Percentiles rank a stretch among this genome's conserved stretches.
Conservation (phyloP, 2,113 vertebrate genomes). For the Natator depressus region DNA sequence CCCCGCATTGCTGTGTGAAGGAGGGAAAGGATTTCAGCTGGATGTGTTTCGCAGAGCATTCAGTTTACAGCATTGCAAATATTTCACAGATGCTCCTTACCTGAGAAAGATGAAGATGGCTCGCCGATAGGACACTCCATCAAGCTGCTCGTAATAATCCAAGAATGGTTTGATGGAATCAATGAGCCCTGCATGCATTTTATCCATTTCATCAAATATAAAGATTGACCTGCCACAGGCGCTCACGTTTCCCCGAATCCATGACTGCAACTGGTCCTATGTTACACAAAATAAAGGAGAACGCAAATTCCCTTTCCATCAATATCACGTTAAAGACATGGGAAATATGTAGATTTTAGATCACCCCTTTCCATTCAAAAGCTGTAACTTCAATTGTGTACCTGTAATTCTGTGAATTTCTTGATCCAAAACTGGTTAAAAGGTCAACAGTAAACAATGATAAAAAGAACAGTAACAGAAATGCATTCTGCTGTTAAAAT, state of each 20-base stretch:
- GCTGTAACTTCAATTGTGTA: not conserved
- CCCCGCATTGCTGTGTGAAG: constrained; percentile 87
- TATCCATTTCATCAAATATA: constrained; percentile 98
- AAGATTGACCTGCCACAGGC: constrained; percentile 89
- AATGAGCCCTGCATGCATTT: constrained; percentile 93
- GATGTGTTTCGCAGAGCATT: not conserved
- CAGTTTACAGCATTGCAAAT: not conserved
- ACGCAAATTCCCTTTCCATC: not conserved
- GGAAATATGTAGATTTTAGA: not conserved
- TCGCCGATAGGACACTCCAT: constrained; percentile 91
- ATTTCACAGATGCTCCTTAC: constrained; percentile 59
- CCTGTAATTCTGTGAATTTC: not conserved
- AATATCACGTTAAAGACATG: not conserved
- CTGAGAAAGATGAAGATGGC: constrained; percentile 98
- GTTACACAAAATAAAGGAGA: not conserved
- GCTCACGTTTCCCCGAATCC: constrained; percentile 92
- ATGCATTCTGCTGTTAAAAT: not conserved
- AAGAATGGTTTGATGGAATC: constrained; percentile 95
- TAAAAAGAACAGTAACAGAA: not conserved
- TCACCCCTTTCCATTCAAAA: not conserved
- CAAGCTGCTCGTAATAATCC: constrained; percentile 90
- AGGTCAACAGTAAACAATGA: not conserved
- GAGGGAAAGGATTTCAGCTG: not conserved
- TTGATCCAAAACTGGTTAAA: not conserved
- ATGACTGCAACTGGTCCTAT: constrained; percentile 90